A percentile compares a stretch with the other conserved stretches of the same genome.
Evolutionary conservation across 1,140 invertebrate species (phyloP).

Genomic region (Lasaia peninsularis): DNA sequence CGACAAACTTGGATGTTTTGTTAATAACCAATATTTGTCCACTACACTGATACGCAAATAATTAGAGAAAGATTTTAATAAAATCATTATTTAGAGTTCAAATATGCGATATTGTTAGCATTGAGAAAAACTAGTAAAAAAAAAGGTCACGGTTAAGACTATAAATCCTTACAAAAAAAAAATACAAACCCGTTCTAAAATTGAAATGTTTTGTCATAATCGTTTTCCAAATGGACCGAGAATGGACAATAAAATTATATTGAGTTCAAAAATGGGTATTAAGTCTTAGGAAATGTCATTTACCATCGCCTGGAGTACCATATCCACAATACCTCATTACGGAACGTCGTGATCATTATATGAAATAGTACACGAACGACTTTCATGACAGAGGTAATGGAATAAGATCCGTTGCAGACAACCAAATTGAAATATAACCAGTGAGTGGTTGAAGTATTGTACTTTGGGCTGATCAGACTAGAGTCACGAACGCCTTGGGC

Average conservation of each 20-base stretch:
- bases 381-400: slow-evolving; percentile 12
- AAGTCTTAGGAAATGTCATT: slow-evolving; percentile 3
- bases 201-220: background rate
- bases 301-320: background rate
- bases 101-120: too few species aligned
- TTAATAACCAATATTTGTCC: too few species aligned
- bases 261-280: background rate
- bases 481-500: too few species aligned
- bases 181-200: too few species aligned
- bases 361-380: slow-evolving; percentile 12
- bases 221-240: background rate
- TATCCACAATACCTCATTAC: slow-evolving; percentile 12
- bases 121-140: too few species aligned
- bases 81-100: too few species aligned
- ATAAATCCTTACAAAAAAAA: too few species aligned
- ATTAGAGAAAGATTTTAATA: too few species aligned
- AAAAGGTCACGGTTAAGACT: too few species aligned
- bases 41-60: too few species aligned
- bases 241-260: background rate
- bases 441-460: slow-evolving; percentile 4
- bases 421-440: slow-evolving; percentile 9
- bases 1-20: too few species aligned
- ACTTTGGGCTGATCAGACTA: slow-evolving; percentile 1
- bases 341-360: slow-evolving; percentile 11
- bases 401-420: slow-evolving; percentile 7